phyloP scores from a whole-genome alignment of 2,888 invertebrate genomes.

The Tiliacea citrago region DNA sequence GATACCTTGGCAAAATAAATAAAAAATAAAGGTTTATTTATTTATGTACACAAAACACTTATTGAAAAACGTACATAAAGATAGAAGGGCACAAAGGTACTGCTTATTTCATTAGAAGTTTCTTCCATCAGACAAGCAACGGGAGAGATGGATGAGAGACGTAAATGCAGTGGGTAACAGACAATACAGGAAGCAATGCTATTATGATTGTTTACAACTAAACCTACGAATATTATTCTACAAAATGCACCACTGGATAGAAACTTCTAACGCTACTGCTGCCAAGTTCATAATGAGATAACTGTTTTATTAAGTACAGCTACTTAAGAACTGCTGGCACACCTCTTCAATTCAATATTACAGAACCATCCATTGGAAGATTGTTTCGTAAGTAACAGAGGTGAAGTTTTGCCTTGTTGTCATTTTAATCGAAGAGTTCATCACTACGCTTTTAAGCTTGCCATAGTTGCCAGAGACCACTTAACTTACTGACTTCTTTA shows the following conservation, averaged over 20 bases:
- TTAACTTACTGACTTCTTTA: too few species aligned
- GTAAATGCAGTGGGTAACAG: neutral
- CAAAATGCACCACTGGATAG: neutral
- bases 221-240: neutral
- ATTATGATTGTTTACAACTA: too few species aligned
- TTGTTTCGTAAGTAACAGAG: neutral
- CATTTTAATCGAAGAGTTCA: neutral
- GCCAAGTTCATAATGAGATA: slow-evolving; percentile 7
- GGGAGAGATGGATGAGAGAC: neutral
- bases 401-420: neutral
- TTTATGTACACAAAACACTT: too few species aligned
- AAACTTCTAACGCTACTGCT: neutral
- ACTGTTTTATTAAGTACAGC: neutral
- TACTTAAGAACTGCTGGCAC: neutral
- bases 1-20: neutral
- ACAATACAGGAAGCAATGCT: too few species aligned
- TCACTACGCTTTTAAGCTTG: too few species aligned
- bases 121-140: neutral
- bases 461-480: too few species aligned
- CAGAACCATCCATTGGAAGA: neutral
- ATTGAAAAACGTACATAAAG: neutral
- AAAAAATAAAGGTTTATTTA: neutral
- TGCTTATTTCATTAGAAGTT: neutral
- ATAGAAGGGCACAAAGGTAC: neutral
- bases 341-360: neutral